phyloP scores from a whole-genome alignment of 2,113 vertebrate species.

The Muntiacus reevesi region DNA sequence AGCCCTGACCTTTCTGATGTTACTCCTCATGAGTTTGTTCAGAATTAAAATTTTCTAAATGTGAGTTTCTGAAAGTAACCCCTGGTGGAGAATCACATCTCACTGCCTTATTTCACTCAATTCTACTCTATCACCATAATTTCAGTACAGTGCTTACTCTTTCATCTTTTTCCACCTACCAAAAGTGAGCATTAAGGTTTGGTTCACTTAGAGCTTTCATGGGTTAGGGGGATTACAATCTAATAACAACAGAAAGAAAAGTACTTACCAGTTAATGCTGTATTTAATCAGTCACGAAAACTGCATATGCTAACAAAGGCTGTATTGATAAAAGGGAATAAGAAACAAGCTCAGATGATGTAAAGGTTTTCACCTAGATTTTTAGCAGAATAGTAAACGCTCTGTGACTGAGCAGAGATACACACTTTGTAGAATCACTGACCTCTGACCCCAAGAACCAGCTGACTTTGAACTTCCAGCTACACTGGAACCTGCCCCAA shows the following conservation, averaged over 20 bases:
- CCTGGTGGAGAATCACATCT: background rate
- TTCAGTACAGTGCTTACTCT: background rate
- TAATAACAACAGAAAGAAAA: background rate
- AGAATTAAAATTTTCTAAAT: background rate
- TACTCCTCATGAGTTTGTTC: background rate
- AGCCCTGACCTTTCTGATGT: background rate
- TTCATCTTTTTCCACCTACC: background rate
- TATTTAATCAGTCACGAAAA: background rate
- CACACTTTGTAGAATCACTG: background rate
- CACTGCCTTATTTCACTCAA: background rate
- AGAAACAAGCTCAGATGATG: background rate
- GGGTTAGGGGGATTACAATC: background rate
- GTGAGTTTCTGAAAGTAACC: background rate
- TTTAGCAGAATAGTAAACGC: background rate
- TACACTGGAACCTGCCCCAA: background rate
- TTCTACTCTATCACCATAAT: background rate
- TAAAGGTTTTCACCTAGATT: background rate
- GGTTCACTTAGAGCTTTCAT: background rate
- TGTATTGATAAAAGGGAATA: background rate
- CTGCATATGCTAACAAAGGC: background rate
- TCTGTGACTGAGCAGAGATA: background rate
- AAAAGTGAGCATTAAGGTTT: background rate
- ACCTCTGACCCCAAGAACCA: background rate
- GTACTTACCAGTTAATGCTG: background rate
- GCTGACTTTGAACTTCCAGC: background rate